These are phyloP conservation scores for Ectemnius cavifrons DNA, from an alignment of 2,888 invertebrate species.

Conservation along the genomic window DNA sequence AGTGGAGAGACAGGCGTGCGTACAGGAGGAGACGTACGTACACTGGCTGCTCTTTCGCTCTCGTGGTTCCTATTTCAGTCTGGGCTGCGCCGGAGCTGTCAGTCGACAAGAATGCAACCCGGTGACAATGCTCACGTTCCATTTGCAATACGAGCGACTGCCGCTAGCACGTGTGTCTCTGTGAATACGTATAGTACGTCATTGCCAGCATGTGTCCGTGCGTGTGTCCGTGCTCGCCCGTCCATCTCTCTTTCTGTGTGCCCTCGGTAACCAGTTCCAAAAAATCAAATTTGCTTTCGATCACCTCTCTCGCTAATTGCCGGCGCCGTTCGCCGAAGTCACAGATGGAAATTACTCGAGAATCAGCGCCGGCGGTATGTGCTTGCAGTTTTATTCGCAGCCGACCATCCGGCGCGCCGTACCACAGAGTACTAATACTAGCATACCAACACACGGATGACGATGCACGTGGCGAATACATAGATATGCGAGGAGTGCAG, in stretches of 20 bases:
- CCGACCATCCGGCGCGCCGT: slow-evolving; percentile 18
- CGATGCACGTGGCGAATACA: neutral
- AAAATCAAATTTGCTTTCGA: slow-evolving; percentile 32
- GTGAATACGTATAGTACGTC: no score
- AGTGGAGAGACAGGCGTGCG: no score
- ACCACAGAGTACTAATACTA: neutral
- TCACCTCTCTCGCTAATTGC: slow-evolving; percentile 38
- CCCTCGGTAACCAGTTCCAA: no score
- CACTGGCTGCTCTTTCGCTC: no score
- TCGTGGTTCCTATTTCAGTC: no score
- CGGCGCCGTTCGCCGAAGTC: slow-evolving; percentile 17
- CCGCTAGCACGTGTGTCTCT: no score
- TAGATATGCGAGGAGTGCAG: slow-evolving; percentile 25
- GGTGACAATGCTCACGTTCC: slow-evolving; percentile 9
- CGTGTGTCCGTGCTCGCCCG: no score
- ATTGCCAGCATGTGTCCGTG: no score
- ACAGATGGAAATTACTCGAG: slow-evolving; percentile 34
- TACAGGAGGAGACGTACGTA: neutral
- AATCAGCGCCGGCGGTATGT: slow-evolving; percentile 25
- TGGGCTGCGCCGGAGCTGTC: no score
- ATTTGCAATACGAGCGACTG: neutral
- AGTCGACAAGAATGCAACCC: neutral
- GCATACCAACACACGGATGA: neutral
- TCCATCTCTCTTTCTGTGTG: no score
- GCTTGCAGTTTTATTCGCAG: slow-evolving; percentile 30